Base-by-base conservation (phyloP, 2,113 vertebrate genomes). In the Puntigrus tetrazona region DNA sequence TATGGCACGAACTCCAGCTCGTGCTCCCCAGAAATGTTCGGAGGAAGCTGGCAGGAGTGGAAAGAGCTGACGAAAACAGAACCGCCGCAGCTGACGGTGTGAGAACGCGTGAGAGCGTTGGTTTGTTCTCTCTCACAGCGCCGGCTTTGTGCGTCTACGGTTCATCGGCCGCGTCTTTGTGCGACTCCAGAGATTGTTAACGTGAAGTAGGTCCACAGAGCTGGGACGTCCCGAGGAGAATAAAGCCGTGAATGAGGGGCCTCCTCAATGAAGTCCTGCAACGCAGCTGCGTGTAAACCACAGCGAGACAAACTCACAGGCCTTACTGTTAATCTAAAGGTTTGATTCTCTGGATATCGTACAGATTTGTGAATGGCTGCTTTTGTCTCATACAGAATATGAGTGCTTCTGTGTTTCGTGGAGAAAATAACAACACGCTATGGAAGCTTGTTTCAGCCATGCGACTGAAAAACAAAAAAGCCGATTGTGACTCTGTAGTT, bases 61-160 rank as follows among this genome's bases (percentile, higher is more conserved):
- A 9, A 8, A 27, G 45, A 74, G 25, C 72, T 47, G 43, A 50
- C 43, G 7, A 43, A 43, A 70, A n/a, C 22, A n/a, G 38, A 10
- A 65, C 29, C 47, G 16, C 8, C 22, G 22, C 75, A 87, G 85
- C 84, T 88, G 88, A 74, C 65, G 69, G 85, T 89, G 90, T 91
- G 92, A 90, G 89, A 91, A 91, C 90, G 92, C 90, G 91, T 91
- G 92, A 92, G 89, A 89, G 75, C 87, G 85, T 90, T 93, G 92
- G 93, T 94, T 93, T 92, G 92, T 93, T 94, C 87, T 86, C 85
- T 82, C 88, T 84, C 90, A 94, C 92, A 94, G 92, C 90, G 89
- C 88, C 79, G 85, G 87, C 92, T 93, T 93, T 94, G 93, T 94
- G 88, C 89, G 91, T 90, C 90, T 91, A 92, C n/a, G n/a, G 92